Percentiles rank a stretch among this genome's conserved stretches.
Evolutionary conservation across 2,797 vertebrate species (phyloP).

Genomic region (Poeciliopsis turneri): DNA sequence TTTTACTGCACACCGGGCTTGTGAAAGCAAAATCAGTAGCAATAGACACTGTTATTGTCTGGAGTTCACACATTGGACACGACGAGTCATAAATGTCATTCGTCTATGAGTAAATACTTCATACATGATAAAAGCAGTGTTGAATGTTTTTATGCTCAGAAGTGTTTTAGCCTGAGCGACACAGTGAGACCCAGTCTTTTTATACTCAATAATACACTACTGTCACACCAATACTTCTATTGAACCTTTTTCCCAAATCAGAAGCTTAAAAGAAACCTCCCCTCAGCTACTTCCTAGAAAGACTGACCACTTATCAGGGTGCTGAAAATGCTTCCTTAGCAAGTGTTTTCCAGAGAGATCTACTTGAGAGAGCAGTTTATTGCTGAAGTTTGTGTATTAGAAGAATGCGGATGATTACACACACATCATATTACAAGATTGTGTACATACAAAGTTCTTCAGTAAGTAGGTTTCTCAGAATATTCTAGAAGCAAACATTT

Average conservation of each 20-base stretch:
- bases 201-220: too few relatives aligned
- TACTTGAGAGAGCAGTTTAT: not conserved
- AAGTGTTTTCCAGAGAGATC: not conserved
- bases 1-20: not conserved
- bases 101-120: constrained; percentile 20
- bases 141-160: constrained; percentile 26
- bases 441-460: not conserved
- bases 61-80: constrained; percentile 30
- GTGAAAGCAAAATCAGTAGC: constrained; percentile 7
- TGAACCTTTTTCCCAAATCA: not conserved
- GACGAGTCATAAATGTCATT: constrained; percentile 39
- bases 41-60: constrained; percentile 4
- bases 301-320: constrained; percentile 8
- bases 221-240: too few relatives aligned
- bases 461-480: constrained; percentile 1
- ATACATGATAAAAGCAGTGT: not conserved
- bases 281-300: not conserved
- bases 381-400: not conserved
- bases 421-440: not conserved
- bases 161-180: too few relatives aligned
- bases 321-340: not conserved
- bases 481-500: constrained; percentile 3
- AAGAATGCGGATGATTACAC: not conserved
- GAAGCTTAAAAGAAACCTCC: not conserved
- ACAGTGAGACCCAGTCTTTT: too few relatives aligned